Evolutionary conservation across 2,888 invertebrate genomes (phyloP).

Genomic region (Drosophila trichaetosa): DNA sequence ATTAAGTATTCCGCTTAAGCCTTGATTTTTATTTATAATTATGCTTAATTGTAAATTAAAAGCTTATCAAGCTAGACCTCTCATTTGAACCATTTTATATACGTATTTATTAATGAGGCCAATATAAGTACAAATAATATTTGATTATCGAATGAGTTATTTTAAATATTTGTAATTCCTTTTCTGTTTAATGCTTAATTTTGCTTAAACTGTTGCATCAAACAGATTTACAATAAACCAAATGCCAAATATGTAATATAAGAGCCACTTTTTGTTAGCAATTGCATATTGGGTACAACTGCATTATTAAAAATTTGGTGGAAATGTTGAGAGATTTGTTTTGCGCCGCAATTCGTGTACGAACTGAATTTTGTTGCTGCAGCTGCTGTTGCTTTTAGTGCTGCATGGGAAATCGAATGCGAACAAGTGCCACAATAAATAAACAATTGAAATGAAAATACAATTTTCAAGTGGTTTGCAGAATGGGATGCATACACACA

Average conservation of each 20-base stretch:
- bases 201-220: slow-evolving; percentile 1
- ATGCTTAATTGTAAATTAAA: background rate
- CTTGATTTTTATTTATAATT: background rate
- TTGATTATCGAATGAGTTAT: background rate
- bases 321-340: slow-evolving; percentile 32
- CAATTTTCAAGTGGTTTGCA: slow-evolving; percentile 81
- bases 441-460: slow-evolving; percentile 82
- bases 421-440: slow-evolving; percentile 80
- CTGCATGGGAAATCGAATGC: slow-evolving; percentile 80
- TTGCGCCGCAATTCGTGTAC: slow-evolving; percentile 9
- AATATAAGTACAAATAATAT: background rate
- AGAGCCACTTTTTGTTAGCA: slow-evolving; percentile 8
- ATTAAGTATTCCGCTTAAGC: background rate
- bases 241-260: background rate
- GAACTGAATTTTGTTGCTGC: slow-evolving; percentile 11
- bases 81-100: background rate
- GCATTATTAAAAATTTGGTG: slow-evolving; percentile 45
- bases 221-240: background rate
- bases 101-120: background rate
- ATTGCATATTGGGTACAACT: slow-evolving; percentile 30
- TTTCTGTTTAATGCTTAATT: background rate
- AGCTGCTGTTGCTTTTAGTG: slow-evolving; percentile 38
- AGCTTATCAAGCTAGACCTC: background rate
- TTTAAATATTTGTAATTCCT: background rate
- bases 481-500: slow-evolving; percentile 42